These are phyloP conservation scores for Muscicapa comitata DNA, from an alignment of 2,797 vertebrate species.

Conservation along the genomic window DNA sequence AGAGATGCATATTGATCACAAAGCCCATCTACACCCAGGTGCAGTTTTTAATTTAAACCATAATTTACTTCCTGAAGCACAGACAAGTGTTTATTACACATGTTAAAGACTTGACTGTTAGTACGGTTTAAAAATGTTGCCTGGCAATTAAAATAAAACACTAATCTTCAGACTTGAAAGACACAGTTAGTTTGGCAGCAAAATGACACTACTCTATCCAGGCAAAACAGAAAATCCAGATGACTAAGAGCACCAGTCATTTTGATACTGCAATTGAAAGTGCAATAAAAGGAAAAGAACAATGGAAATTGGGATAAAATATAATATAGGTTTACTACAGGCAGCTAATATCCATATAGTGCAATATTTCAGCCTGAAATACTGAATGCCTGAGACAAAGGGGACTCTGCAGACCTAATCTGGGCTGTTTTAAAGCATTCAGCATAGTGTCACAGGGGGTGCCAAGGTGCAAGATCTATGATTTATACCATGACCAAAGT, in stretches of 20 bases:
- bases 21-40: not conserved
- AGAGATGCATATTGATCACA: not conserved
- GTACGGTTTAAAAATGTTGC: not conserved
- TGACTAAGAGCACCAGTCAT: not conserved
- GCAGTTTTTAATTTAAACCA: not conserved
- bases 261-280: not conserved
- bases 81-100: not conserved
- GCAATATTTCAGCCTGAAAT: not conserved
- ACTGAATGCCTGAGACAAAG: not conserved
- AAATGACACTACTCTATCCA: not conserved
- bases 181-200: not conserved
- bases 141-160: not conserved
- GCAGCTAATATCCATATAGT: accelerated
- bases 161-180: not conserved
- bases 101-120: not conserved
- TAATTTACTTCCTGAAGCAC: not conserved
- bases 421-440: not conserved
- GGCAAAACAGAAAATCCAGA: not conserved
- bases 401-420: not conserved
- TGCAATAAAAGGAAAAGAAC: not conserved
- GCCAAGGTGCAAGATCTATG: not conserved
- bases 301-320: not conserved
- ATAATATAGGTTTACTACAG: not conserved
- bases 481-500: not conserved
- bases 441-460: not conserved